Conservation (phyloP, 2,113 vertebrate genomes). For the Vulpes lagopus region DNA sequence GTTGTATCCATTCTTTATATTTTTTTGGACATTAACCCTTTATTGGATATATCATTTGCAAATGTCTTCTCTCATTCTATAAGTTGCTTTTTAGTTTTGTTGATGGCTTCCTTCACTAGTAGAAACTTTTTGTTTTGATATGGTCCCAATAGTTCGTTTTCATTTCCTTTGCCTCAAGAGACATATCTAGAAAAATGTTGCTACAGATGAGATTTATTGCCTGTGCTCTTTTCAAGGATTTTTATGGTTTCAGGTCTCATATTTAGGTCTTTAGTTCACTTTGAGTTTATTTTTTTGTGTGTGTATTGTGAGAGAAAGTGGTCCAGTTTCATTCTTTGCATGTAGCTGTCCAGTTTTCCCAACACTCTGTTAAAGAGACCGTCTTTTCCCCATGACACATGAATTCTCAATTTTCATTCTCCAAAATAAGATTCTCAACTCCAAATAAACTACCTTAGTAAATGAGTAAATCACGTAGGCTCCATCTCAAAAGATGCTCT, state of each 20-base stretch:
- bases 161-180: neutral
- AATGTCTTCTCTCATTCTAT: neutral
- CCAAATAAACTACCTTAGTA: slow-evolving; percentile 64
- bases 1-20: neutral
- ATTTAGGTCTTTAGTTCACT: neutral
- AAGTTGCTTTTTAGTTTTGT: neutral
- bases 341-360: neutral
- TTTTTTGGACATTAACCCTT: neutral
- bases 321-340: neutral
- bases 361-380: neutral
- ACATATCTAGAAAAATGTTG: neutral
- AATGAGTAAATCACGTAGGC: slow-evolving; percentile 24
- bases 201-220: neutral
- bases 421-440: slow-evolving; percentile 44
- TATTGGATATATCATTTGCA: neutral
- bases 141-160: neutral
- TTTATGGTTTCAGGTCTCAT: neutral
- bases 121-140: neutral
- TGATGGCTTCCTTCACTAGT: neutral
- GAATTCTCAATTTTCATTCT: slow-evolving; percentile 35
- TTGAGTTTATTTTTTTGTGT: neutral
- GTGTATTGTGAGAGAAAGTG: neutral
- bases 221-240: neutral
- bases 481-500: neutral
- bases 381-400: neutral